Evolutionary conservation across 2,113 vertebrate species (phyloP).

Genomic region (Callopanchax toddi): DNA sequence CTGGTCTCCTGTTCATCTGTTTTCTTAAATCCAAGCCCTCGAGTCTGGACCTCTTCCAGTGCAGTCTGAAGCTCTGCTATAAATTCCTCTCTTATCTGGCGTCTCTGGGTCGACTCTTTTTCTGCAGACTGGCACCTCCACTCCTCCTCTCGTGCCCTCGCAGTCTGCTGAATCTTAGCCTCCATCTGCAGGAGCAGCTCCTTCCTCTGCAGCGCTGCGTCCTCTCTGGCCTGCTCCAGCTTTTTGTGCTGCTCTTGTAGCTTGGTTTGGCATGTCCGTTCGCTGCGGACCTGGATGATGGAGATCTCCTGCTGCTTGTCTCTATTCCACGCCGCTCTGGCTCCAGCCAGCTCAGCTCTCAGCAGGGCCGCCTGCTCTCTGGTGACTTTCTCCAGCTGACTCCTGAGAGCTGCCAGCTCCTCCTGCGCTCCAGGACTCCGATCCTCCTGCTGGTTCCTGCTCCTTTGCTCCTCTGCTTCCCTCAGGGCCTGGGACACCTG

Average conservation of each 20-base stretch:
- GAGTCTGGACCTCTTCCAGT: slow-evolving; percentile 78
- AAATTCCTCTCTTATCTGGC: slow-evolving; percentile 75
- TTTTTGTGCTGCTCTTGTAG: slow-evolving; percentile 83
- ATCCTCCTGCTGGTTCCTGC: slow-evolving; percentile 69
- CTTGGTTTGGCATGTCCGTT: slow-evolving; percentile 82
- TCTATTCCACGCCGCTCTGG: slow-evolving; percentile 86
- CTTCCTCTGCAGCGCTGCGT: slow-evolving; percentile 80
- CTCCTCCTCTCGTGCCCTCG: slow-evolving; percentile 80
- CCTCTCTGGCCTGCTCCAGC: slow-evolving; percentile 84
- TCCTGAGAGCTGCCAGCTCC: slow-evolving; percentile 79
- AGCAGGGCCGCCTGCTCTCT: slow-evolving; percentile 83
- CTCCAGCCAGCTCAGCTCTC: slow-evolving; percentile 89
- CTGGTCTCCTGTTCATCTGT: slow-evolving; percentile 8
- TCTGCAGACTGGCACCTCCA: slow-evolving; percentile 79
- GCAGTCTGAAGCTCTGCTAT: slow-evolving; percentile 76
- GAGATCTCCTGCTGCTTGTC: slow-evolving; percentile 90
- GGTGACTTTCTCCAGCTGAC: slow-evolving; percentile 79
- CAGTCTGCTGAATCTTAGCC: slow-evolving; percentile 77
- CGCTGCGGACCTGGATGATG: slow-evolving; percentile 81
- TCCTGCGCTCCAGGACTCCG: slow-evolving; percentile 62
- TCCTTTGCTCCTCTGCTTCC: slow-evolving; percentile 84
- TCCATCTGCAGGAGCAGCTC: slow-evolving; percentile 84
- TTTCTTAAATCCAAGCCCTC: slow-evolving; percentile 51
- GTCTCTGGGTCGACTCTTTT: slow-evolving; percentile 69
- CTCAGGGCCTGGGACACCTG: slow-evolving; percentile 70